Percentiles rank a stretch among this genome's conserved stretches.
Evolutionary conservation across 2,888 invertebrate genomes (phyloP).

Genomic region (Zaprionus obscuricornis): DNA sequence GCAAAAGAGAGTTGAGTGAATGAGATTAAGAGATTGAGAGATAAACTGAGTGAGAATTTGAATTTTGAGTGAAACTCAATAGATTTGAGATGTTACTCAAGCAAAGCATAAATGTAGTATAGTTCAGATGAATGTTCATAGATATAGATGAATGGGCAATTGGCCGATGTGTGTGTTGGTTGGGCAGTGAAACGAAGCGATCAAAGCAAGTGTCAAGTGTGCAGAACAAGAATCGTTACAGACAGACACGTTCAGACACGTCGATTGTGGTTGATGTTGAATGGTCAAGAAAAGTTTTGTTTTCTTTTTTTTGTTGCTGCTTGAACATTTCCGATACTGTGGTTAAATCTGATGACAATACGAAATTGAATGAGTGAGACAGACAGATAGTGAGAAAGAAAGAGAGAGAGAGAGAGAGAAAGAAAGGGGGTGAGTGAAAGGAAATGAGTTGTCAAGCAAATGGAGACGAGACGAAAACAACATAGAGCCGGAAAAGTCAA

Average conservation of each 20-base stretch:
- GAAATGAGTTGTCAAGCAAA: conserved; percentile 61
- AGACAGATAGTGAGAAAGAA: not conserved
- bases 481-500: conserved; percentile 65
- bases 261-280: no score
- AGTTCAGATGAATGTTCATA: conserved; percentile 2
- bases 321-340: conserved; percentile 22
- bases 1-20: no score
- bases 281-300: conserved; percentile 12
- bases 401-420: not conserved
- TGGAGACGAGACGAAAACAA: conserved; percentile 14
- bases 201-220: conserved; percentile 32
- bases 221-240: not conserved
- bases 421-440: not conserved
- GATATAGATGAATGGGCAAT: conserved; percentile 5
- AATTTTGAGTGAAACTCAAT: no score
- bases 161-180: conserved; percentile 13
- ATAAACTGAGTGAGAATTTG: no score
- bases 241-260: no score
- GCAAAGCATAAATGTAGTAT: no score
- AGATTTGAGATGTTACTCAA: no score
- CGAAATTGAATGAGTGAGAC: conserved; percentile 11
- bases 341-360: conserved; percentile 8
- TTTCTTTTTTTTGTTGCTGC: no score
- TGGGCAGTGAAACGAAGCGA: conserved; percentile 16
- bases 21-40: no score